These are phyloP conservation scores for Brenthis daphne DNA, from an alignment of 2,888 invertebrate genomes.

Conservation along the genomic window DNA sequence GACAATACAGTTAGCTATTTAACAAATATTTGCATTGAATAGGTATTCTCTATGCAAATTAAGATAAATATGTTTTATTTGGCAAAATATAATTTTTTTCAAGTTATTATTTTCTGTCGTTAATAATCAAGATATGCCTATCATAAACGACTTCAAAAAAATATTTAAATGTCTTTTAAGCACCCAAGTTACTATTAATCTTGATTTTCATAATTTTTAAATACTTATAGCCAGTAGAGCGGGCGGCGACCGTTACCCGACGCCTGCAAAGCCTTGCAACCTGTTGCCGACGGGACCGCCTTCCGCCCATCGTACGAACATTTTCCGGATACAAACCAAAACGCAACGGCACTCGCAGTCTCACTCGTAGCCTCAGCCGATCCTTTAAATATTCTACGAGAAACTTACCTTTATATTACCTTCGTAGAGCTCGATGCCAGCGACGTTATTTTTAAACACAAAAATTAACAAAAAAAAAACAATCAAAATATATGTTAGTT, in stretches of 20 bases:
- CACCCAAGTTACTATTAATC: not conserved
- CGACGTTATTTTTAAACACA: slow-evolving; percentile 55
- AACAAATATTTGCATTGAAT: too few species aligned
- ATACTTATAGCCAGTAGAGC: slow-evolving; percentile 59
- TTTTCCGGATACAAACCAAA: slow-evolving; percentile 37
- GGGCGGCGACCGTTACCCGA: slow-evolving; percentile 52
- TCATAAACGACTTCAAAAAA: not conserved
- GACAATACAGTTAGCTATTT: too few species aligned
- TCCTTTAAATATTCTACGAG: slow-evolving; percentile 35
- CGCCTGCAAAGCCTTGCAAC: slow-evolving; percentile 62
- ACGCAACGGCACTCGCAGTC: slow-evolving; percentile 6
- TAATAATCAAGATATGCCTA: too few species aligned
- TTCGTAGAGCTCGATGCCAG: slow-evolving; percentile 33
- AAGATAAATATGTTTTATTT: too few species aligned
- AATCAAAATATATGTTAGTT: slow-evolving; percentile 49
- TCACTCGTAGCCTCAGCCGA: slow-evolving; percentile 21
- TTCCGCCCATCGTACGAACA: slow-evolving; percentile 71
- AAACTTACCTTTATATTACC: slow-evolving; percentile 46
- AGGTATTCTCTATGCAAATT: too few species aligned
- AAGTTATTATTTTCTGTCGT: too few species aligned
- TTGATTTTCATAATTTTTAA: slow-evolving; percentile 45
- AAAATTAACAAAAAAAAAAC: slow-evolving; percentile 62
- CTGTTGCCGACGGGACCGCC: slow-evolving; percentile 80
- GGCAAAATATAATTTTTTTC: too few species aligned
- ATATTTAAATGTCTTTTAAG: not conserved